A percentile compares a stretch with the other conserved stretches of the same genome.
These are phyloP conservation scores for Cremastobaeus sp. DNA, from an alignment of 2,888 invertebrate species.

Conservation along the genomic window DNA sequence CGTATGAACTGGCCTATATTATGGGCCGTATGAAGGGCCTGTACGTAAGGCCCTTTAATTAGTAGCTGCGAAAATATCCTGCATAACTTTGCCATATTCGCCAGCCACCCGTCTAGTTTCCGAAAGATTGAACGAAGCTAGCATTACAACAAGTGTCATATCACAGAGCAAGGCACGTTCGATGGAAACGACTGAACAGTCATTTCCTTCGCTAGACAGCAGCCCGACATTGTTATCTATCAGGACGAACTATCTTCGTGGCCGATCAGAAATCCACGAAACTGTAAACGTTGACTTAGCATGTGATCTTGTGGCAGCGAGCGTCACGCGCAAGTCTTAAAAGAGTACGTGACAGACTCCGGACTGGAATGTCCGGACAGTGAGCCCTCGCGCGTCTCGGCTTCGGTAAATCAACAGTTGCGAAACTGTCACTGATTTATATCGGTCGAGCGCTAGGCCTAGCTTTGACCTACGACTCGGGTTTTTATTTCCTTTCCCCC, in stretches of 20 bases:
- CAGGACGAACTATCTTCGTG: constrained; percentile 13
- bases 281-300: constrained; percentile 25
- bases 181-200: not conserved
- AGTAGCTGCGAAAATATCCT: too few species aligned
- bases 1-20: too few species aligned
- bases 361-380: constrained; percentile 13
- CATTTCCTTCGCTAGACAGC: constrained; percentile 16
- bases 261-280: constrained; percentile 35
- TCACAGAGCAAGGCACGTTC: too few species aligned
- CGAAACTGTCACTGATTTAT: constrained; percentile 57
- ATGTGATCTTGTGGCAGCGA: constrained; percentile 29
- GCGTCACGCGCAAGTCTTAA: constrained; percentile 13
- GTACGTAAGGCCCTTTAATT: too few species aligned
- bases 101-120: too few species aligned
- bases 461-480: constrained; percentile 37
- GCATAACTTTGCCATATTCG: too few species aligned
- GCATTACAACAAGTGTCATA: too few species aligned
- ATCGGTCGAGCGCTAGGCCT: constrained; percentile 29
- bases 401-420: constrained; percentile 58
- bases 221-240: constrained; percentile 27
- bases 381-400: constrained; percentile 39
- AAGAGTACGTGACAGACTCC: constrained; percentile 18
- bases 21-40: too few species aligned
- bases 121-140: too few species aligned
- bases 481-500: constrained; percentile 10